Conservation (phyloP, 2,113 vertebrate species). For the Noctilio leporinus region DNA sequence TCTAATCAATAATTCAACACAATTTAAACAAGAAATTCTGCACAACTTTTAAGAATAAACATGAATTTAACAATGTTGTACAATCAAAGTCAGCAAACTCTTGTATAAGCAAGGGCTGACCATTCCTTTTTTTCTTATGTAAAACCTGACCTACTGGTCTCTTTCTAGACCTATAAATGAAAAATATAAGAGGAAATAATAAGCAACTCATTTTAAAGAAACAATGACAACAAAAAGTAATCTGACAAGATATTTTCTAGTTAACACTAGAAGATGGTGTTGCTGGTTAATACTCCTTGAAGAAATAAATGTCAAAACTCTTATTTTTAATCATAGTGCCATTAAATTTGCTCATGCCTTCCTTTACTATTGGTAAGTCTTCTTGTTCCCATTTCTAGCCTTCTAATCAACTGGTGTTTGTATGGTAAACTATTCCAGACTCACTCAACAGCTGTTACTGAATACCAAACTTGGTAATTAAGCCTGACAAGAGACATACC, state of each 20-base stretch:
- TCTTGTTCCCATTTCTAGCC: constrained; percentile 25
- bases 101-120: neutral
- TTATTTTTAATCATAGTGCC: neutral
- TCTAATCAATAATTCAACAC: constrained; percentile 36
- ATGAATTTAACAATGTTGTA: neutral
- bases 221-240: neutral
- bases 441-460: constrained; percentile 73
- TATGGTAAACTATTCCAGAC: constrained; percentile 44
- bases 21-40: neutral
- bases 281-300: neutral
- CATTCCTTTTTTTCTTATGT: constrained; percentile 3
- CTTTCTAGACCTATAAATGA: neutral
- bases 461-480: constrained; percentile 75
- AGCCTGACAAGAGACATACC: constrained; percentile 60
- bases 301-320: constrained; percentile 2
- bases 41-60: neutral
- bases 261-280: neutral
- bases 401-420: constrained; percentile 55
- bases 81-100: neutral
- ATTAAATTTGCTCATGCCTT: neutral
- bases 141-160: neutral
- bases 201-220: constrained; percentile 1
- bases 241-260: constrained; percentile 20
- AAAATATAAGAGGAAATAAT: neutral
- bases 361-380: neutral